phyloP scores from a whole-genome alignment of 2,888 invertebrate genomes.

The Athalia rosae region DNA sequence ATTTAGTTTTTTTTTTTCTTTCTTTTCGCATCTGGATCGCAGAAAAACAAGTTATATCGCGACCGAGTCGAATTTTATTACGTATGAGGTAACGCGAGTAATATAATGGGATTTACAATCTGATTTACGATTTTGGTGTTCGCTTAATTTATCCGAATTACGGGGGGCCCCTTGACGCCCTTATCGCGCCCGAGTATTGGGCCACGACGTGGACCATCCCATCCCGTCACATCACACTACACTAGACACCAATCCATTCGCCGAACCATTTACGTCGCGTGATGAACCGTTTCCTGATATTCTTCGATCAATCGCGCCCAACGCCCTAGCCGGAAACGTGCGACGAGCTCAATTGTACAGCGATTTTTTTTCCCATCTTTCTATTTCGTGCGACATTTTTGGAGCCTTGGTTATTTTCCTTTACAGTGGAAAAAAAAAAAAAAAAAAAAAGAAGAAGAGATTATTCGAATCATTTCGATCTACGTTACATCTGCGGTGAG shows the following conservation, averaged over 20 bases:
- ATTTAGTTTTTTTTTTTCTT: background rate
- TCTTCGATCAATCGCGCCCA: conserved; percentile 6
- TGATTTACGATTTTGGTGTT: no score
- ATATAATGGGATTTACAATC: no score
- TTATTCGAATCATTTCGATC: no score
- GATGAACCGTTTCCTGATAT: conserved; percentile 20
- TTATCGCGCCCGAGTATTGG: background rate
- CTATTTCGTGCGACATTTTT: no score
- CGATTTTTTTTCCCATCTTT: background rate
- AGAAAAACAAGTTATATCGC: background rate
- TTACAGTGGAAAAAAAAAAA: no score
- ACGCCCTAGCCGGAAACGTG: background rate
- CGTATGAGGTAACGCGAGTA: no score
- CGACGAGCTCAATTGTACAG: background rate
- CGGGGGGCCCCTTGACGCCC: no score
- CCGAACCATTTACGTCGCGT: conserved; percentile 12
- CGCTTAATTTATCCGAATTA: no score
- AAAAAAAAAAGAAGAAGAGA: no score
- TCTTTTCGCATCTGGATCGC: background rate
- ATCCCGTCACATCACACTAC: background rate
- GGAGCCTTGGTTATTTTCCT: no score
- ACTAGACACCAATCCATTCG: background rate
- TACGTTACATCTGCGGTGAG: no score
- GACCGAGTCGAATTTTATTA: background rate
- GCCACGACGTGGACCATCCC: background rate